phyloP scores from a whole-genome alignment of 2,797 vertebrate genomes.

The Champsocephalus esox region DNA sequence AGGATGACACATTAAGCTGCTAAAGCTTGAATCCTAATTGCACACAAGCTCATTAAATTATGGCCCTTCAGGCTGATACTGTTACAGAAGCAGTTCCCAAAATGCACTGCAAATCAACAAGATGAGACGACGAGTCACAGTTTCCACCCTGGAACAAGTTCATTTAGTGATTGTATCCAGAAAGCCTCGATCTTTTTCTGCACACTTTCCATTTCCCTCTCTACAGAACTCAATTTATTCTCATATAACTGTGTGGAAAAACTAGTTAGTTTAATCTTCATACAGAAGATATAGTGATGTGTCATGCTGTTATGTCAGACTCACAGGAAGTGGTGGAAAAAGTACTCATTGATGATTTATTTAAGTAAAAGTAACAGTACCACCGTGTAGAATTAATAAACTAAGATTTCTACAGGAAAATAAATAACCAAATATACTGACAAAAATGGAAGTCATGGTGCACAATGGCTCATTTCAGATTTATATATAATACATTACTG shows the following conservation, averaged over 20 bases:
- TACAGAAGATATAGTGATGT: neutral
- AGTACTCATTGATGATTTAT: neutral
- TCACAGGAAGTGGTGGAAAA: neutral
- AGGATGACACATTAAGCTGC: constrained; percentile 23
- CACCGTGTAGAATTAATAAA: neutral
- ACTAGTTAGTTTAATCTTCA: neutral
- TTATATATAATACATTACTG: neutral
- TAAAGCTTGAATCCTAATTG: constrained; percentile 3
- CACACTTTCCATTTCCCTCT: neutral
- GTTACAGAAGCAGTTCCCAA: constrained; percentile 42
- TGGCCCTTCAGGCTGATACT: neutral
- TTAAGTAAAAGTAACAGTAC: neutral
- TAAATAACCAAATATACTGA: neutral
- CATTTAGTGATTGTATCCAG: constrained; percentile 7
- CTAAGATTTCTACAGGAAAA: neutral
- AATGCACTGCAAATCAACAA: constrained; percentile 57
- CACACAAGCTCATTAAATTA: constrained; percentile 6
- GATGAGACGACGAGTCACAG: constrained; percentile 48
- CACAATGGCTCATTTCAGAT: neutral
- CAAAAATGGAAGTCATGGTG: neutral
- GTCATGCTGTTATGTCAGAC: neutral
- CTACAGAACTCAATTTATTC: neutral
- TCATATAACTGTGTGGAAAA: neutral
- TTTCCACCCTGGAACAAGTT: constrained; percentile 36
- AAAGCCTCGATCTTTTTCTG: constrained; percentile 12